Conservation (phyloP, 2,113 vertebrate species). For the Tonatia bakeri region DNA sequence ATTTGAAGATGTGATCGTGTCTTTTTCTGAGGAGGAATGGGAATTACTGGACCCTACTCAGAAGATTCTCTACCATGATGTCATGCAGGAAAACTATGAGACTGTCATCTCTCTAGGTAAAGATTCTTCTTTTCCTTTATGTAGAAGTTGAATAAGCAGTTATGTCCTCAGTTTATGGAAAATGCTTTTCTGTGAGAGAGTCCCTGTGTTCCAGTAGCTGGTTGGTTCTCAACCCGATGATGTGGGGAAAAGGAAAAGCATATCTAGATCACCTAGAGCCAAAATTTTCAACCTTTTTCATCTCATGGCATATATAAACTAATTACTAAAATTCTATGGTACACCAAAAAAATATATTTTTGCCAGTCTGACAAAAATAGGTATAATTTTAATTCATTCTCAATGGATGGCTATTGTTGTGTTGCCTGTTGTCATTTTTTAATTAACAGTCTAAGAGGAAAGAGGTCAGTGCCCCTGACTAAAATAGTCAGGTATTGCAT, state of each 20-base stretch:
- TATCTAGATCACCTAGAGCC: neutral
- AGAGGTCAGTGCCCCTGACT: too few relatives aligned
- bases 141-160: neutral
- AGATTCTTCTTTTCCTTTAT: neutral
- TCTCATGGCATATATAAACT: neutral
- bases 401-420: neutral
- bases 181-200: neutral
- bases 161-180: neutral
- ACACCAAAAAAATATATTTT: neutral
- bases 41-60: neutral
- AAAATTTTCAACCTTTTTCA: neutral
- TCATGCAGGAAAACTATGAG: conserved; percentile 55
- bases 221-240: neutral
- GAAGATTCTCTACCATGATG: conserved; percentile 53
- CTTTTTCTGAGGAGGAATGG: conserved; percentile 69
- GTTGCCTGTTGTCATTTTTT: neutral
- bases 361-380: neutral
- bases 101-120: conserved; percentile 60
- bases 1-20: conserved; percentile 61
- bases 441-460: too few relatives aligned
- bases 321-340: neutral
- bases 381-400: neutral
- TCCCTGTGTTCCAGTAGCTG: neutral
- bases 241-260: neutral
- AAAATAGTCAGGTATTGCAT: too few relatives aligned